Percentiles rank a stretch among this genome's conserved stretches.
phyloP scores from a whole-genome alignment of 1,140 invertebrate genomes.

The Harlomillsia oculata region DNA sequence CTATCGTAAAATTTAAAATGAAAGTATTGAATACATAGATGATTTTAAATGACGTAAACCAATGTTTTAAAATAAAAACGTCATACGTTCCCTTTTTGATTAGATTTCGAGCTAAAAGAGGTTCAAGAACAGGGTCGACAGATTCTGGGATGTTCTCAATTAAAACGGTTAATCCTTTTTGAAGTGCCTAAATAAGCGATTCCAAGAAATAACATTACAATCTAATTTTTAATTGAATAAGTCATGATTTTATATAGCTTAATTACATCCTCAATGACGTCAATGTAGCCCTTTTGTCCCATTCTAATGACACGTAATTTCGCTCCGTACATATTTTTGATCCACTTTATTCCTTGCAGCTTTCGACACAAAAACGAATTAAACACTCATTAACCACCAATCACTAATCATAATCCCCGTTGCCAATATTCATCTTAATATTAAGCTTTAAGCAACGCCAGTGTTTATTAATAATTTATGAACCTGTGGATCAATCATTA shows the following conservation, averaged over 20 bases:
- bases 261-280: conserved; percentile 62
- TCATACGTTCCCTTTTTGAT: conserved; percentile 86
- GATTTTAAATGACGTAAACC: conserved; percentile 43
- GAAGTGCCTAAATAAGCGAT: conserved; percentile 67
- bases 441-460: not conserved
- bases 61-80: too few species aligned
- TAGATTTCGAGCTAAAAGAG: conserved; percentile 80
- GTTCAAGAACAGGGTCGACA: conserved; percentile 88
- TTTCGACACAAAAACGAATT: not conserved
- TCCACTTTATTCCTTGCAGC: conserved; percentile 90
- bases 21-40: not conserved
- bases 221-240: too few species aligned
- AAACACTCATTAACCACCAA: too few species aligned
- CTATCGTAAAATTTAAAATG: conserved; percentile 43
- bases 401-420: too few species aligned
- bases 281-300: conserved; percentile 81
- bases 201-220: too few species aligned
- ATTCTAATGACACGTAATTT: conserved; percentile 69
- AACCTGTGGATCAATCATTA: conserved; percentile 88
- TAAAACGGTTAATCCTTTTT: conserved; percentile 68
- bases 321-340: conserved; percentile 83
- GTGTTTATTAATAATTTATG: conserved; percentile 48
- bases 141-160: conserved; percentile 89
- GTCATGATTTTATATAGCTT: too few species aligned
- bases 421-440: too few species aligned